These are phyloP conservation scores for Leptarthrus brevirostris DNA, from an alignment of 2,888 invertebrate genomes.

Conservation along the genomic window DNA sequence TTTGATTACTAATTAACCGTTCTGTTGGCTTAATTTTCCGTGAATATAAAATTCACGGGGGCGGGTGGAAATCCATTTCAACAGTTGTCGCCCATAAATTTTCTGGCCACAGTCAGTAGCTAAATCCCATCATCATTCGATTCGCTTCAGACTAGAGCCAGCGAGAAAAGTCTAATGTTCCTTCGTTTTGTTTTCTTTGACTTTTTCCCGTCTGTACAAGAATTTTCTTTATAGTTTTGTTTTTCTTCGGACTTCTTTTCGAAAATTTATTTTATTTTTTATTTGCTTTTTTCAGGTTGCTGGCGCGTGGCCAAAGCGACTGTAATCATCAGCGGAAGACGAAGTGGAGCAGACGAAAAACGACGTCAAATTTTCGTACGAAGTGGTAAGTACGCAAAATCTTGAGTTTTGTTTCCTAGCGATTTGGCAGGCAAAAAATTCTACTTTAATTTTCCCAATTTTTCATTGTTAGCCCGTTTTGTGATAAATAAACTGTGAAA, in stretches of 20 bases:
- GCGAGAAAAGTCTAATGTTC: constrained; percentile 33
- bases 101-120: constrained; percentile 32
- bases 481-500: background rate
- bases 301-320: constrained; percentile 45
- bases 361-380: constrained; percentile 8
- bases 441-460: background rate
- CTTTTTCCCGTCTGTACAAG: constrained; percentile 18
- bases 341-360: constrained; percentile 12
- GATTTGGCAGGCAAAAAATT: background rate
- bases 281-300: constrained; percentile 38
- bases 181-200: constrained; percentile 6
- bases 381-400: constrained; percentile 33
- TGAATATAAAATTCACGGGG: constrained; percentile 13
- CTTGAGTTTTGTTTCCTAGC: background rate
- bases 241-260: constrained; percentile 34
- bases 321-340: constrained; percentile 40
- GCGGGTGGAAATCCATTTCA: constrained; percentile 47
- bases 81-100: constrained; percentile 48
- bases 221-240: constrained; percentile 44
- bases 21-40: background rate
- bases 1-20: constrained; percentile 38
- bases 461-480: background rate
- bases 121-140: constrained; percentile 22
- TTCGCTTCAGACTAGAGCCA: constrained; percentile 16
- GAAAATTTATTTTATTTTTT: constrained; percentile 37